Evolutionary conservation across 2,888 invertebrate genomes (phyloP).

Genomic region (Limulus polyphemus): DNA sequence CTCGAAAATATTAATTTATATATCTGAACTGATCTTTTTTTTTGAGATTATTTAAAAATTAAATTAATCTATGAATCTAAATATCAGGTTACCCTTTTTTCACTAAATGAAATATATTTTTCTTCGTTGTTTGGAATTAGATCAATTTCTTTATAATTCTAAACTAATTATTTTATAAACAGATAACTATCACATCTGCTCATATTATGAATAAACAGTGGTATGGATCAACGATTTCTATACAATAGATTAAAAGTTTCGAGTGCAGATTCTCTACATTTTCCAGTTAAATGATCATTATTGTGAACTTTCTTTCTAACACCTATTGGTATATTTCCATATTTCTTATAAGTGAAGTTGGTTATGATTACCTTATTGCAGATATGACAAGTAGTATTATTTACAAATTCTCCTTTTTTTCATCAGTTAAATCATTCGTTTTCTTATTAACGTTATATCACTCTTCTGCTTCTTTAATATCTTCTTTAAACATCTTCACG

Average conservation of each 20-base stretch:
- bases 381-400: too few relatives aligned
- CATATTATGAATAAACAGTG: conserved; percentile 13
- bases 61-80: conserved; percentile 26
- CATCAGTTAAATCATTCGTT: too few relatives aligned
- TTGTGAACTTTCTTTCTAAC: background rate
- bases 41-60: conserved; percentile 11
- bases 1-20: conserved; percentile 17
- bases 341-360: background rate
- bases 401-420: too few relatives aligned
- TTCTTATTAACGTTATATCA: too few relatives aligned
- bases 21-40: conserved; percentile 14
- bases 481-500: too few relatives aligned
- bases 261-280: conserved; percentile 7
- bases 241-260: conserved; percentile 5
- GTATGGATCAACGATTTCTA: conserved; percentile 5
- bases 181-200: conserved; percentile 10
- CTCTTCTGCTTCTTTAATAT: too few relatives aligned
- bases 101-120: conserved; percentile 19
- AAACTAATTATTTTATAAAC: conserved; percentile 5
- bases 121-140: conserved; percentile 25
- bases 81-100: conserved; percentile 7
- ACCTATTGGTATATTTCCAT: background rate
- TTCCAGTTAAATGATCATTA: conserved; percentile 1
- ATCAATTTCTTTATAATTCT: conserved; percentile 3
- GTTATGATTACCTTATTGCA: too few relatives aligned